Percentiles rank a stretch among this genome's conserved stretches.
These are phyloP conservation scores for Hemicrepidius hirtus DNA, from an alignment of 2,888 invertebrate genomes.

Conservation along the genomic window DNA sequence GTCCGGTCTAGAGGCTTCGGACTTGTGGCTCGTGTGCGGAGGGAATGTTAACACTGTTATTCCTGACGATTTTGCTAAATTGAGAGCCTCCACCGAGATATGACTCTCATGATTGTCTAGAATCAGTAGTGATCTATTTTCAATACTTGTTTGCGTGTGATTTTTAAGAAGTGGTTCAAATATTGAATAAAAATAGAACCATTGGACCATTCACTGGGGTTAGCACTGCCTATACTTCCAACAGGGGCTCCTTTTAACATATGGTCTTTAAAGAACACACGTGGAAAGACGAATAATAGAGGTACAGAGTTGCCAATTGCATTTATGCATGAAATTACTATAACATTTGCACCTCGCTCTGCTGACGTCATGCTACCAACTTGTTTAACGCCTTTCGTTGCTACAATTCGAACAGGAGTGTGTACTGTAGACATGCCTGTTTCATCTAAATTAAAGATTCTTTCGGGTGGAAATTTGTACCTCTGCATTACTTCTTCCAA, in stretches of 20 bases:
- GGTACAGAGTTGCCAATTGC: conserved; percentile 63
- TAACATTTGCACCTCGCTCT: conserved; percentile 66
- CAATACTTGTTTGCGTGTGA: too few species aligned
- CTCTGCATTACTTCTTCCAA: too few species aligned
- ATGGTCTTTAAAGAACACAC: conserved; percentile 10
- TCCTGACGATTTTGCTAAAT: too few species aligned
- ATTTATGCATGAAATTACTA: conserved; percentile 62
- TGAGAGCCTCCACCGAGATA: too few species aligned
- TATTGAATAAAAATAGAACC: conserved; percentile 31
- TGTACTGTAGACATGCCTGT: conserved; percentile 66
- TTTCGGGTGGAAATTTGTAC: conserved; percentile 4
- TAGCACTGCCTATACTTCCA: conserved; percentile 21
- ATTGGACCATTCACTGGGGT: conserved; percentile 18
- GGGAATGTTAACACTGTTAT: too few species aligned
- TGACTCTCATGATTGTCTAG: conserved; percentile 27
- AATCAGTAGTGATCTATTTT: conserved; percentile 11
- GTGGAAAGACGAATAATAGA: conserved; percentile 22
- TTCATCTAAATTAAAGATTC: too few species aligned
- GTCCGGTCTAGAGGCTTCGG: conserved; percentile 8
- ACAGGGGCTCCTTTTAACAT: conserved; percentile 27
- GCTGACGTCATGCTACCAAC: conserved; percentile 65
- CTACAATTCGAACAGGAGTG: conserved; percentile 58
- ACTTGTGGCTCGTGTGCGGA: too few species aligned
- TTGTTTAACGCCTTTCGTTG: conserved; percentile 59
- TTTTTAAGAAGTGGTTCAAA: neutral